A percentile compares a stretch with the other conserved stretches of the same genome.
phyloP scores from a whole-genome alignment of 2,797 vertebrate species.

The Mus caroli region DNA sequence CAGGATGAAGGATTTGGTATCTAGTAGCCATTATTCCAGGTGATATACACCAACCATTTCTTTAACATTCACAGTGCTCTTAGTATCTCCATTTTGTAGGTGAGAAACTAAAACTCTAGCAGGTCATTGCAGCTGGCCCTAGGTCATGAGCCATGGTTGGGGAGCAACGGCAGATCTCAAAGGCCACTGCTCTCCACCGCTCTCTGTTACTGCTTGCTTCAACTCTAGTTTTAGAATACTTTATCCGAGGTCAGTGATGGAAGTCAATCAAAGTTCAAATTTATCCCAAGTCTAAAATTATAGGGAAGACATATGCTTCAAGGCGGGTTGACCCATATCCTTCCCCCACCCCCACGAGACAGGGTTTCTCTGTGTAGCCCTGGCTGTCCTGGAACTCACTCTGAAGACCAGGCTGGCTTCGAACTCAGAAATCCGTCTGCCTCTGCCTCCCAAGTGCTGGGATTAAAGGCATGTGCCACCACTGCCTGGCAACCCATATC shows the following conservation, averaged over 20 bases:
- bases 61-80: not conserved
- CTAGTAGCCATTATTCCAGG: slow-evolving; percentile 4
- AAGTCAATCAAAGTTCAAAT: slow-evolving; percentile 53
- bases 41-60: not conserved
- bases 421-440: no score
- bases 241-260: slow-evolving; percentile 41
- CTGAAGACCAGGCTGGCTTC: no score
- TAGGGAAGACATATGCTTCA: slow-evolving; percentile 20
- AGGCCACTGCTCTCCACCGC: not conserved
- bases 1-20: not conserved
- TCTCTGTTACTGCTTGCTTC: not conserved
- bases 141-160: not conserved
- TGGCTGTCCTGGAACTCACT: no score
- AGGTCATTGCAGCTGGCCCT: not conserved
- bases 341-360: not conserved
- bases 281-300: not conserved
- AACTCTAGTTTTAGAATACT: slow-evolving; percentile 29
- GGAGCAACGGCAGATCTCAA: not conserved
- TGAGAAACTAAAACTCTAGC: slow-evolving; percentile 19
- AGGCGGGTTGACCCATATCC: not conserved
- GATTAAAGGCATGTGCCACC: no score
- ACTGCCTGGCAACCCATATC: not conserved
- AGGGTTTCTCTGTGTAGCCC: no score
- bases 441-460: no score
- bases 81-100: not conserved